Evolutionary conservation across 2,113 vertebrate genomes (phyloP).

Genomic region (Phyllostomus discolor): DNA sequence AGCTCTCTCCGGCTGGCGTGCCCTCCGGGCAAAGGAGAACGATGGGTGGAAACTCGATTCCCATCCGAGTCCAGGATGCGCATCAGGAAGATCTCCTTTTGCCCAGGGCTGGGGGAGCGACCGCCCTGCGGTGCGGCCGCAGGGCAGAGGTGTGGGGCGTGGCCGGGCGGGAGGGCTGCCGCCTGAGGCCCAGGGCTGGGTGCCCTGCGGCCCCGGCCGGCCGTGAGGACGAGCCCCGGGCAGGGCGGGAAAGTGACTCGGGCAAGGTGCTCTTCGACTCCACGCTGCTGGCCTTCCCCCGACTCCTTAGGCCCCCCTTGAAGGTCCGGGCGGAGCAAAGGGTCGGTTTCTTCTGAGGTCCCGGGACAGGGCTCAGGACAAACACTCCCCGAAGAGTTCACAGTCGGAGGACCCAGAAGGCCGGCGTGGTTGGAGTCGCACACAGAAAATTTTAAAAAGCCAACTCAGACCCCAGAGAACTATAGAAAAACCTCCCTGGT

Average conservation of each 20-base stretch:
- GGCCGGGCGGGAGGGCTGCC: neutral
- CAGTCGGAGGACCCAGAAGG: neutral
- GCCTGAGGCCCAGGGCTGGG: neutral
- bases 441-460: neutral
- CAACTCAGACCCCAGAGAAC: neutral
- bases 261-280: rapidly evolving
- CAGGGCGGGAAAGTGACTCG: neutral
- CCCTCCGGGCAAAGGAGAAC: neutral
- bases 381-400: rapidly evolving
- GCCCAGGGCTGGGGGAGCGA: neutral
- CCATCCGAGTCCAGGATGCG: neutral
- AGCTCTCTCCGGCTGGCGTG: rapidly evolving
- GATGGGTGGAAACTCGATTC: neutral
- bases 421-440: neutral
- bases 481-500: neutral
- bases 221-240: neutral
- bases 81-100: neutral
- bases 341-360: neutral
- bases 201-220: rapidly evolving
- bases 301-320: neutral
- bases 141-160: rapidly evolving
- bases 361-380: neutral
- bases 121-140: neutral
- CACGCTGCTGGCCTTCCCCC: neutral
- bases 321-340: neutral